Percentiles rank a stretch among this genome's conserved stretches.
Evolutionary conservation across 2,888 invertebrate species (phyloP).

Genomic region (Melinopterus prodromus): DNA sequence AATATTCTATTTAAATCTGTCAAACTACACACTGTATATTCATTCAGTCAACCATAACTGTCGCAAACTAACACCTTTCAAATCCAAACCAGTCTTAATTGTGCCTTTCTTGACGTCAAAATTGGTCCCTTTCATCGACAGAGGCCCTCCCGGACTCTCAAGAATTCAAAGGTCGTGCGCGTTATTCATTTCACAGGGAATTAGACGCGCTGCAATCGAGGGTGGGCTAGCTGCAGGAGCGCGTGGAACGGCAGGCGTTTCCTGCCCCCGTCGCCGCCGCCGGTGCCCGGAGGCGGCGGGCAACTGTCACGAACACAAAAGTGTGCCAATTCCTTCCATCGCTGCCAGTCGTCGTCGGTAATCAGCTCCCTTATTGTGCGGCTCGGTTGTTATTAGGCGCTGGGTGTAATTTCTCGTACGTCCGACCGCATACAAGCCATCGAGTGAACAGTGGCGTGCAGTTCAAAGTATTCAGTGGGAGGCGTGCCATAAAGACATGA

Average conservation of each 20-base stretch:
- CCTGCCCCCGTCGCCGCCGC: background rate
- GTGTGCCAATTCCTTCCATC: conserved; percentile 4
- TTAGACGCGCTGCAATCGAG: background rate
- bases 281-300: background rate
- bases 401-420: background rate
- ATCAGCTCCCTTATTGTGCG: background rate
- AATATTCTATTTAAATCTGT: no score
- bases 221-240: background rate
- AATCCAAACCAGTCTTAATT: background rate
- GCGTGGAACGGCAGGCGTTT: background rate
- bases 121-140: background rate
- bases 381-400: background rate
- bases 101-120: background rate
- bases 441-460: background rate
- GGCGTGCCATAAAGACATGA: background rate
- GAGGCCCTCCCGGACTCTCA: background rate
- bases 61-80: background rate
- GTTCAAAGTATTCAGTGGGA: background rate
- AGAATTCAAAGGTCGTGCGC: background rate
- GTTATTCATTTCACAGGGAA: background rate
- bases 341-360: conserved; percentile 4
- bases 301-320: background rate
- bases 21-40: no score
- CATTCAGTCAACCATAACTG: background rate
- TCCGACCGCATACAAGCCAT: no score